Percentiles rank a stretch among this genome's conserved stretches.
Conservation (phyloP, 2,113 vertebrate genomes). For the Ranitomeya imitator region DNA sequence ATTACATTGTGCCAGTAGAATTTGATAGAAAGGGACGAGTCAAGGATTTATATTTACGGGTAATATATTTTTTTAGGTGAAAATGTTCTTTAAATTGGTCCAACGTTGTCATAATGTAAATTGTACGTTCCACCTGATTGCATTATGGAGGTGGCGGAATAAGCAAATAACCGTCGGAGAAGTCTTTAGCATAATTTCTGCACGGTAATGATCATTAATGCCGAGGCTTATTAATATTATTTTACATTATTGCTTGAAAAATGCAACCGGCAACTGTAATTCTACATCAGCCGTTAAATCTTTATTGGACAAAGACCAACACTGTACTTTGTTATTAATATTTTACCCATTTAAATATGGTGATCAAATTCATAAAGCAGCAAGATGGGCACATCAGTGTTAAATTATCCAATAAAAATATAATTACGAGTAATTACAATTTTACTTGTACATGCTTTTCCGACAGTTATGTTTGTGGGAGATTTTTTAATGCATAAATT, state of each 20-base stretch:
- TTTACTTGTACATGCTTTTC: not conserved
- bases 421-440: constrained; percentile 47
- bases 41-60: not conserved
- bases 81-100: constrained; percentile 23
- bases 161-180: not conserved
- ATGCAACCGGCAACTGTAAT: constrained; percentile 30
- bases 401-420: constrained; percentile 47
- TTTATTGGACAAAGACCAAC: constrained; percentile 48
- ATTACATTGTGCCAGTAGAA: not conserved
- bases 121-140: constrained; percentile 1
- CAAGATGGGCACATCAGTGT: constrained; percentile 51
- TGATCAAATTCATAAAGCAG: constrained; percentile 50
- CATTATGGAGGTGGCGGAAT: constrained; percentile 7
- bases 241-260: constrained; percentile 55
- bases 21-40: not conserved
- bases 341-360: constrained; percentile 50
- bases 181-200: constrained; percentile 6
- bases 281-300: constrained; percentile 50
- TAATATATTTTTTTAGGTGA: constrained; percentile 2
- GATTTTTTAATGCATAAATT: constrained; percentile 23
- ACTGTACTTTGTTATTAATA: constrained; percentile 51
- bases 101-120: not conserved
- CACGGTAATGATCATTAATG: constrained; percentile 35
- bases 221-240: constrained; percentile 66
- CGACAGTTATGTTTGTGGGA: constrained; percentile 38